Conservation (phyloP, 2,113 vertebrate species). For the Panthera tigris region DNA sequence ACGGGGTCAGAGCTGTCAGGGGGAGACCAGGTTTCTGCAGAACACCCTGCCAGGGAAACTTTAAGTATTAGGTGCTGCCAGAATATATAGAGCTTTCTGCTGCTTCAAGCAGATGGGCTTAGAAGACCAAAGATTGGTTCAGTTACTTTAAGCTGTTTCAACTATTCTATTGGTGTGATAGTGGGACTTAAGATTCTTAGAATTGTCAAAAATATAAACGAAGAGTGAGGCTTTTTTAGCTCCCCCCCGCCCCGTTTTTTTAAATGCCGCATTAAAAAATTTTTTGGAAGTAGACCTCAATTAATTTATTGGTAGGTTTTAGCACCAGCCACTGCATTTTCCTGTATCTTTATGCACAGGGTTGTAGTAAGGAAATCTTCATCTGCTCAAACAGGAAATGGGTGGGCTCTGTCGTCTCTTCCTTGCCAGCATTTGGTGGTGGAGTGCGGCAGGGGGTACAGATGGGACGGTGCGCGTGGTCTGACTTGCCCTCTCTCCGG, state of each 20-base stretch:
- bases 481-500: not conserved
- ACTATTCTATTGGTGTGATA: not conserved
- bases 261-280: not conserved
- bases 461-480: not conserved
- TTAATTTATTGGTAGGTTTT: not conserved
- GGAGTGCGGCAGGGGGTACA: not conserved
- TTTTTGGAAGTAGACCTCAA: not conserved
- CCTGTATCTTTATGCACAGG: not conserved
- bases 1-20: not conserved
- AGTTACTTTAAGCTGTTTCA: not conserved
- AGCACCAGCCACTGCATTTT: not conserved
- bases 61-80: not conserved
- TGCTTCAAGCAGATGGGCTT: not conserved
- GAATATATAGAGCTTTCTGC: not conserved
- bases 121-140: not conserved
- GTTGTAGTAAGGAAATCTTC: not conserved
- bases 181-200: not conserved
- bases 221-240: not conserved
- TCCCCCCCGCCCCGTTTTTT: fast-evolving
- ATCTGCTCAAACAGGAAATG: not conserved
- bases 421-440: too few species aligned
- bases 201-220: not conserved
- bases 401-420: not conserved
- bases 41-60: not conserved
- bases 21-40: not conserved